These are phyloP conservation scores for Dolichotis patagonum DNA, from an alignment of 2,113 vertebrate species.

Conservation along the genomic window DNA sequence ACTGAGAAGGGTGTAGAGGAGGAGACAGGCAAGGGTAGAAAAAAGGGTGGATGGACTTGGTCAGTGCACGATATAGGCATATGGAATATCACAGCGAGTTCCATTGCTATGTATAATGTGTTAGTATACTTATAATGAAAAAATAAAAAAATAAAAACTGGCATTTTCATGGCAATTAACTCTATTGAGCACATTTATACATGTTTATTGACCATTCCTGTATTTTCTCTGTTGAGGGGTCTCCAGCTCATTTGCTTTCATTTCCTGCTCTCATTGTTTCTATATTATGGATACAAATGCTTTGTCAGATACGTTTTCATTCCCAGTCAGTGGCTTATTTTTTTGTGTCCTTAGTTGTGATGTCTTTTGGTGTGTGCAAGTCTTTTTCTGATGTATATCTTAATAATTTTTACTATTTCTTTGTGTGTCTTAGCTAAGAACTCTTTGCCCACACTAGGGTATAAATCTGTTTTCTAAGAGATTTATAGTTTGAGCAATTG, in stretches of 20 bases:
- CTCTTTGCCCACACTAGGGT: not conserved
- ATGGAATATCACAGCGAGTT: not conserved
- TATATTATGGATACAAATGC: too few relatives aligned
- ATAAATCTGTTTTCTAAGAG: not conserved
- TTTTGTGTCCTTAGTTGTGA: not conserved
- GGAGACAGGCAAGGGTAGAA: not conserved
- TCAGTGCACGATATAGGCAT: not conserved
- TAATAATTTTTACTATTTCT: not conserved
- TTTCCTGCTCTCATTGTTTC: not conserved
- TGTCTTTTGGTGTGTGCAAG: not conserved
- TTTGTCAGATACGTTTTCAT: not conserved
- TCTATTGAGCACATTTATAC: too few relatives aligned
- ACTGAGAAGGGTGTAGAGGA: not conserved
- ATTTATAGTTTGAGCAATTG: not conserved
- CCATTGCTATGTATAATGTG: not conserved
- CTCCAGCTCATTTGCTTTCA: not conserved
- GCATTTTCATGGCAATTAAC: not conserved
- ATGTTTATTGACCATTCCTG: not conserved
- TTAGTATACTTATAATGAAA: not conserved
- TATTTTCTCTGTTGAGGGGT: not conserved
- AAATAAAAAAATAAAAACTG: not conserved
- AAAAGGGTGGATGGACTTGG: not conserved
- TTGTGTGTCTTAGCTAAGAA: not conserved
- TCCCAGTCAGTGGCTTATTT: not conserved
- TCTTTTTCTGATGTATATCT: not conserved